Evolutionary conservation across 2,888 invertebrate genomes (phyloP).

Genomic region (Lumbricus terrestris): DNA sequence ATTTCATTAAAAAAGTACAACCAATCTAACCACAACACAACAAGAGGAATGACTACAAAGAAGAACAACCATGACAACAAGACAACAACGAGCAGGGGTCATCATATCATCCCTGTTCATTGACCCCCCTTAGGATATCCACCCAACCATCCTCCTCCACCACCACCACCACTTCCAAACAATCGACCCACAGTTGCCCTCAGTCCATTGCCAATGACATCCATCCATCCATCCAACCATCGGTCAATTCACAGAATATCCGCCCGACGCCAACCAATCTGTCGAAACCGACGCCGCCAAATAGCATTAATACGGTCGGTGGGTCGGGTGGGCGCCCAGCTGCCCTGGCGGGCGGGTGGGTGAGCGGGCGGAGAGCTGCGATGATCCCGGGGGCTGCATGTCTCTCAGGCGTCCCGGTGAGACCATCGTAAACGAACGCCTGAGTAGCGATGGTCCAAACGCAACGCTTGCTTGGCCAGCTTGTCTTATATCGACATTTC

Average conservation of each 20-base stretch:
- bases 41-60: background rate
- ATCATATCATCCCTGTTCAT: background rate
- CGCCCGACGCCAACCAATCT: background rate
- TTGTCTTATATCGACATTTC: too few relatives aligned
- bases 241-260: background rate
- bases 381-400: background rate
- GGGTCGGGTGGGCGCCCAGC: background rate
- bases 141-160: background rate
- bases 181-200: background rate
- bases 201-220: background rate
- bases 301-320: background rate
- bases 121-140: background rate
- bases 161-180: background rate
- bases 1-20: too few relatives aligned
- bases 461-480: background rate
- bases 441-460: background rate
- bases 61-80: too few relatives aligned
- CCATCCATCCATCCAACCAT: background rate
- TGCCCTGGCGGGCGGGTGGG: background rate
- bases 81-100: background rate
- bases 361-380: background rate
- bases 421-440: background rate
- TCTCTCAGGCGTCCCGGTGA: background rate
- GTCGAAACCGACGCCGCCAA: background rate
- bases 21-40: background rate